Evolutionary conservation across 2,888 invertebrate species (phyloP).

Genomic region (Diadegma fenestrale): DNA sequence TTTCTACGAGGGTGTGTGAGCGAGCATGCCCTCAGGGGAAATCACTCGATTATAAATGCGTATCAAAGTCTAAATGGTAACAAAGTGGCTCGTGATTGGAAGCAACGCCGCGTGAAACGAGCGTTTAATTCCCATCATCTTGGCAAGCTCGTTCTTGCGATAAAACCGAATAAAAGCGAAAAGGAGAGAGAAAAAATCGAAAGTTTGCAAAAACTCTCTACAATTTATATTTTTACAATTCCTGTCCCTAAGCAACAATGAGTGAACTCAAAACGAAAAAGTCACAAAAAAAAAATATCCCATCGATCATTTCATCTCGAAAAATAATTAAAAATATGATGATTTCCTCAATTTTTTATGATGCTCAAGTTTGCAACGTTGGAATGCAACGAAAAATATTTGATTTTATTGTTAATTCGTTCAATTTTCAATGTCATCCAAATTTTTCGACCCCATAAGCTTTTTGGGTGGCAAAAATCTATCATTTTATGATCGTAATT

Average conservation of each 20-base stretch:
- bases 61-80: constrained; percentile 53
- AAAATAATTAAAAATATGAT: neutral
- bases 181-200: neutral
- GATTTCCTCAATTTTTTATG: too few species aligned
- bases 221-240: neutral
- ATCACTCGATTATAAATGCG: constrained; percentile 57
- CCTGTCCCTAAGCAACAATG: neutral
- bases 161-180: neutral
- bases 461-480: too few species aligned
- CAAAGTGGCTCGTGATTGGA: constrained; percentile 62
- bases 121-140: constrained; percentile 65
- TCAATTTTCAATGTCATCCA: too few species aligned
- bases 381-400: too few species aligned
- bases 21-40: constrained; percentile 18
- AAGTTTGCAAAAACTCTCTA: neutral
- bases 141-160: constrained; percentile 43
- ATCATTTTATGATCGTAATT: too few species aligned
- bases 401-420: too few species aligned
- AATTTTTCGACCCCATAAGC: too few species aligned
- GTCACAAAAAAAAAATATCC: neutral
- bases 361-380: too few species aligned
- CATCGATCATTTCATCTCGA: neutral
- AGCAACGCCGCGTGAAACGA: constrained; percentile 64
- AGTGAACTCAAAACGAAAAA: neutral
- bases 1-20: neutral